These are phyloP conservation scores for Plebejus argus DNA, from an alignment of 2,888 invertebrate species.

Conservation along the genomic window DNA sequence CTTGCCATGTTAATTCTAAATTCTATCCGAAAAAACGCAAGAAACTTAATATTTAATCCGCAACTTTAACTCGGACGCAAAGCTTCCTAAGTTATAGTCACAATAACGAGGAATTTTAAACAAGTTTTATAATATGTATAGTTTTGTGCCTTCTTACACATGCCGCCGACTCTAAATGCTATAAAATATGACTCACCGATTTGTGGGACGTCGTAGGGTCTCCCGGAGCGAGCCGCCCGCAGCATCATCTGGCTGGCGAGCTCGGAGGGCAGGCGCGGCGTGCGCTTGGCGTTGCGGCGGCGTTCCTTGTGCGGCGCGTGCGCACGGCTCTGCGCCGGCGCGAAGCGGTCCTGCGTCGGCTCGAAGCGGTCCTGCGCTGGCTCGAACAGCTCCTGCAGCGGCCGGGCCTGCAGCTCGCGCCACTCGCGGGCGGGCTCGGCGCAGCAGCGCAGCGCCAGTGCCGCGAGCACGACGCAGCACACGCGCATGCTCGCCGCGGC, in stretches of 20 bases:
- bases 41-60: too few species aligned
- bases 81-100: too few species aligned
- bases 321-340: conserved; percentile 50
- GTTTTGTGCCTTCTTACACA: too few species aligned
- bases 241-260: conserved; percentile 89
- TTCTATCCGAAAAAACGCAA: too few species aligned
- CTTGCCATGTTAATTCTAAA: too few species aligned
- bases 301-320: conserved; percentile 58
- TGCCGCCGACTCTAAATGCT: too few species aligned
- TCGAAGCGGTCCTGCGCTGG: conserved; percentile 50
- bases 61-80: too few species aligned
- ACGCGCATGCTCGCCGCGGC: conserved; percentile 65
- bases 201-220: conserved; percentile 92
- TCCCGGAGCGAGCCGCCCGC: conserved; percentile 86
- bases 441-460: conserved; percentile 67
- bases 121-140: too few species aligned
- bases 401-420: conserved; percentile 58
- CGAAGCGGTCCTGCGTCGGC: conserved; percentile 47
- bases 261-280: conserved; percentile 74
- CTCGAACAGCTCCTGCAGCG: conserved; percentile 69
- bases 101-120: too few species aligned
- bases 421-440: conserved; percentile 68
- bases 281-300: conserved; percentile 63
- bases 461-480: conserved; percentile 69
- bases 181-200: conserved; percentile 83